Evolutionary conservation across 2,888 invertebrate genomes (phyloP).

Genomic region (Apomyelois bistriatella): DNA sequence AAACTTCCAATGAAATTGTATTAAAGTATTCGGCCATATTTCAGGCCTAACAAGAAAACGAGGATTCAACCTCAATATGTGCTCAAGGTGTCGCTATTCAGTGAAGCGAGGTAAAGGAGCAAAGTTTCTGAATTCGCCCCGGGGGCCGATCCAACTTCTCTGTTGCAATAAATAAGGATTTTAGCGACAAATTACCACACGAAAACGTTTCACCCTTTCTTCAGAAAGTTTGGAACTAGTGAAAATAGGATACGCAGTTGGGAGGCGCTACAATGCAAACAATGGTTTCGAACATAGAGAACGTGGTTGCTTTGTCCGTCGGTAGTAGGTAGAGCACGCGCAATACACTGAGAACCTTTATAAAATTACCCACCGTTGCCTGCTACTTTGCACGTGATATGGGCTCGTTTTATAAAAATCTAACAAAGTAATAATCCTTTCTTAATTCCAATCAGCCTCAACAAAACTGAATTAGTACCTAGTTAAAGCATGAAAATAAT

Average conservation of each 20-base stretch:
- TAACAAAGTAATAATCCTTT: no score
- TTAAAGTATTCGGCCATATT: conserved; percentile 62
- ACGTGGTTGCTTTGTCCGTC: conserved; percentile 10
- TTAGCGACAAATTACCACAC: conserved; percentile 77
- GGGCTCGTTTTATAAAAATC: no score
- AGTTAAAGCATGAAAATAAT: no score
- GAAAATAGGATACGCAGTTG: conserved; percentile 47
- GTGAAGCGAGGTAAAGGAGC: conserved; percentile 74
- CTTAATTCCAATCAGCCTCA: no score
- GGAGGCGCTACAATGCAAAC: conserved; percentile 33
- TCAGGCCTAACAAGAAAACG: conserved; percentile 68
- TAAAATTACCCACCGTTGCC: neutral
- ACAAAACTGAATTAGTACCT: no score
- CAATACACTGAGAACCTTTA: neutral
- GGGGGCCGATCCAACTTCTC: conserved; percentile 73
- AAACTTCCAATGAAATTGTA: conserved; percentile 48
- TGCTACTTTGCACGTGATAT: no score
- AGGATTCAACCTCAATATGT: conserved; percentile 75
- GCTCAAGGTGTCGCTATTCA: conserved; percentile 72
- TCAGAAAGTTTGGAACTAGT: conserved; percentile 60
- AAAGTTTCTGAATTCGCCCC: conserved; percentile 72
- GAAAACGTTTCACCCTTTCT: conserved; percentile 70
- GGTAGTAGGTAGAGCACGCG: conserved; percentile 14
- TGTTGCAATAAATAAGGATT: conserved; percentile 79
- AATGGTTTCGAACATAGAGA: conserved; percentile 30